Conservation (phyloP, 2,797 vertebrate genomes). For the Melanotaenia maccullochi region DNA sequence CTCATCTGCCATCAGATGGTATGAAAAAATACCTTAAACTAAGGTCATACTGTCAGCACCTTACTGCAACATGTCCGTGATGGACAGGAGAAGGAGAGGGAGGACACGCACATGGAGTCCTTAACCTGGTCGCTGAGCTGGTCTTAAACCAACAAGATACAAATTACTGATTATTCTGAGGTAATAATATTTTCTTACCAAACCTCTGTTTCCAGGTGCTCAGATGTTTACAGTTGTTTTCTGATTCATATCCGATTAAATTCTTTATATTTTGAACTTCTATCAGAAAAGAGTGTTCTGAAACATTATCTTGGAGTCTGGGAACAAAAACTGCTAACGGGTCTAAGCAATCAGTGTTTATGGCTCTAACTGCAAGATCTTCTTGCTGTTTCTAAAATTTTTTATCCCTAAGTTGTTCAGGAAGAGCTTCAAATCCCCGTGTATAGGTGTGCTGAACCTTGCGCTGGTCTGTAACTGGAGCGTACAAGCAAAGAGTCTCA, state of each 20-base stretch:
- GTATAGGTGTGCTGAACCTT: constrained; percentile 23
- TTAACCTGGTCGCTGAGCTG: constrained; percentile 16
- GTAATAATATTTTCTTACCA: background rate
- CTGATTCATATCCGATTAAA: background rate
- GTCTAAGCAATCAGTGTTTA: background rate
- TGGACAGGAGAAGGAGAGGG: constrained; percentile 29
- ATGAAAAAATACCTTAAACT: constrained; percentile 36
- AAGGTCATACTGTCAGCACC: constrained; percentile 46
- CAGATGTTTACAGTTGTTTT: background rate
- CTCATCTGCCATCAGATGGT: constrained; percentile 48
- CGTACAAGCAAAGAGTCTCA: constrained; percentile 27
- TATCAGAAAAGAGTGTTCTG: background rate
- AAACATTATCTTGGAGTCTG: background rate
- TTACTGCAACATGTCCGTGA: constrained; percentile 46
- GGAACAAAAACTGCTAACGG: background rate
- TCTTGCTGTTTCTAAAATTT: constrained; percentile 16
- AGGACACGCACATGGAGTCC: background rate
- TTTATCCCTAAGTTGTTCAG: background rate
- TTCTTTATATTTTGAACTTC: background rate
- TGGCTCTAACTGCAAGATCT: background rate
- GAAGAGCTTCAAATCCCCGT: background rate
- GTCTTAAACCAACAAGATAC: constrained; percentile 24
- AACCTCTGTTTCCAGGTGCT: constrained; percentile 5
- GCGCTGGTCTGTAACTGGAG: constrained; percentile 31
- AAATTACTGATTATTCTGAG: constrained; percentile 3